Conservation (phyloP, 2,888 invertebrate species). For the Hecatera dysodea region DNA sequence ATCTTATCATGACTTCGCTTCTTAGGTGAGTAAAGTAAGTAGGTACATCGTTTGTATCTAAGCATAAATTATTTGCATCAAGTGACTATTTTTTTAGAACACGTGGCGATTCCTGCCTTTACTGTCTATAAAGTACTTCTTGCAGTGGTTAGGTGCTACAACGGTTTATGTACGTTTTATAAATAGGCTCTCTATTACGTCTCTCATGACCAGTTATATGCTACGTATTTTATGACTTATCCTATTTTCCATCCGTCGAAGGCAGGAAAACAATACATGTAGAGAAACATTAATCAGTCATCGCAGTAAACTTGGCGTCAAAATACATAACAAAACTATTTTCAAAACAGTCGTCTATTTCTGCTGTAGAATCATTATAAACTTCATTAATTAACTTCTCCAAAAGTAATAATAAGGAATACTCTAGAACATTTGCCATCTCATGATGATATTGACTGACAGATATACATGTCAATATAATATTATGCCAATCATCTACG, state of each 20-base stretch:
- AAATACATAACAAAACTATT: slow-evolving; percentile 10
- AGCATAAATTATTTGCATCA: not conserved
- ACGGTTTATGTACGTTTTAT: not conserved
- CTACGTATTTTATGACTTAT: not conserved
- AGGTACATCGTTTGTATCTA: not conserved
- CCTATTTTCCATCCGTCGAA: not conserved
- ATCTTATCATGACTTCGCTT: slow-evolving; percentile 10
- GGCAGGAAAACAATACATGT: slow-evolving; percentile 6
- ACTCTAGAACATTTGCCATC: not conserved
- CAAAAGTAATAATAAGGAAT: not conserved
- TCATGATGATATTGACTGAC: not conserved
- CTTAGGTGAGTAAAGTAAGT: slow-evolving; percentile 16
- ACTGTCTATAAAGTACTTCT: not conserved
- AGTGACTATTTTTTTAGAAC: not conserved
- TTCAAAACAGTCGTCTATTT: slow-evolving; percentile 9
- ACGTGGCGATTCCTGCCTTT: slow-evolving; percentile 25
- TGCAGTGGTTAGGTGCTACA: not conserved
- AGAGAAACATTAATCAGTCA: slow-evolving; percentile 25
- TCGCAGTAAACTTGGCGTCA: slow-evolving; percentile 24
- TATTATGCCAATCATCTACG: too few relatives aligned
- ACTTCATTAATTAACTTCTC: not conserved
- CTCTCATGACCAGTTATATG: not conserved
- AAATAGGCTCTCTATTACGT: not conserved
- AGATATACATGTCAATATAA: not conserved
- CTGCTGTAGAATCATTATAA: not conserved